phyloP scores from a whole-genome alignment of 2,888 invertebrate genomes.

The Axea sp. region DNA sequence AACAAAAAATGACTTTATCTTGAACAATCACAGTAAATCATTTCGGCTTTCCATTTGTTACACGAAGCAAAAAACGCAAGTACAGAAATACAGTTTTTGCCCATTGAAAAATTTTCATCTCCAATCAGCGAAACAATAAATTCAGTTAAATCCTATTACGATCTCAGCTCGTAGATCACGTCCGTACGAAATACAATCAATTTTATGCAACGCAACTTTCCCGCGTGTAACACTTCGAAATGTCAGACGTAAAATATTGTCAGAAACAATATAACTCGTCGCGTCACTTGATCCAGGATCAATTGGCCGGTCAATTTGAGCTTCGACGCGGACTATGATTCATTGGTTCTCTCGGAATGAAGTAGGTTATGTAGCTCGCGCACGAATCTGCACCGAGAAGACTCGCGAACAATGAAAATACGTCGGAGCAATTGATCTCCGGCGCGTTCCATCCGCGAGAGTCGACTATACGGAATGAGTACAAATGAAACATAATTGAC shows the following conservation, averaged over 20 bases:
- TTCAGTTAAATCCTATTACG: conserved; percentile 33
- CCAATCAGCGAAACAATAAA: conserved; percentile 40
- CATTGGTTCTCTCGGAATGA: neutral
- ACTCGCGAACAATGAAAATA: conserved; percentile 14
- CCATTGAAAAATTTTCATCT: conserved; percentile 2
- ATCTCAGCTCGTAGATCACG: conserved; percentile 45
- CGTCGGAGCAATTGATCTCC: conserved; percentile 37
- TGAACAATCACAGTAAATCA: too few species aligned
- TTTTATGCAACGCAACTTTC: conserved; percentile 54
- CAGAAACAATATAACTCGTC: conserved; percentile 36
- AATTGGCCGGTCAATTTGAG: conserved; percentile 36
- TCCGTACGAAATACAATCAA: conserved; percentile 41
- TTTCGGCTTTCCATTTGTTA: too few species aligned
- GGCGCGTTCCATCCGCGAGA: conserved; percentile 27
- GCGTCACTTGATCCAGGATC: conserved; percentile 49
- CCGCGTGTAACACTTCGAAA: conserved; percentile 52
- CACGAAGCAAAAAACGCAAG: too few species aligned
- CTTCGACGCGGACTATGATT: conserved; percentile 23
- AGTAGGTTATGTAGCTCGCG: conserved; percentile 18
- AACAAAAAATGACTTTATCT: too few species aligned
- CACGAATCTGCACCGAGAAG: neutral
- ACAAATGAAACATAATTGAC: conserved; percentile 64
- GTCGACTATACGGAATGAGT: conserved; percentile 46
- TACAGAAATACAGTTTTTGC: too few species aligned
- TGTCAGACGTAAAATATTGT: conserved; percentile 41